Conservation (phyloP, 23 tunicate species). For the Halocynthia roretzi region DNA sequence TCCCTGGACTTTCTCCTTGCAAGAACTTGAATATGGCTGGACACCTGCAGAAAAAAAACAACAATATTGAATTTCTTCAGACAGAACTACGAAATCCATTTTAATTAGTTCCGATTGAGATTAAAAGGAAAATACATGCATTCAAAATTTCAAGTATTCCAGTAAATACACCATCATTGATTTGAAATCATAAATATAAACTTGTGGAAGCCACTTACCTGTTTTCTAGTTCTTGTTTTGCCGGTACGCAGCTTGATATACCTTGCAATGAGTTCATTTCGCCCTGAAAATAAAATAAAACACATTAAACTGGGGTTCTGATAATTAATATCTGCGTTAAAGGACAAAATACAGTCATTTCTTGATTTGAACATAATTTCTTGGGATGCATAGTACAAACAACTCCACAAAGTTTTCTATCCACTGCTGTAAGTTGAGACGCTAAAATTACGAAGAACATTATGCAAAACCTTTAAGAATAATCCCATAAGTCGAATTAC, state of each 20-base stretch:
- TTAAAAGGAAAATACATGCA: neutral
- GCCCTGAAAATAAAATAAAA: conserved; percentile 61
- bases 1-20: conserved; percentile 91
- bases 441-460: no score
- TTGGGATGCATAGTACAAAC: no score
- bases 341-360: no score
- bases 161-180: neutral
- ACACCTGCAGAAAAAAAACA: conserved; percentile 43
- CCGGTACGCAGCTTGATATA: conserved; percentile 97
- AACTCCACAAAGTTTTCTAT: no score
- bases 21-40: conserved; percentile 97
- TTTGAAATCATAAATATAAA: neutral
- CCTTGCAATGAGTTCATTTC: conserved; percentile 97
- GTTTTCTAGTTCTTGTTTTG: conserved; percentile 95
- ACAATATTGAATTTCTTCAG: neutral
- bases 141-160: neutral
- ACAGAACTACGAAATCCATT: neutral
- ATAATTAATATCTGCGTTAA: no score
- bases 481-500: no score
- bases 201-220: conserved; percentile 38
- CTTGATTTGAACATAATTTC: no score
- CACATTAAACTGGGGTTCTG: neutral
- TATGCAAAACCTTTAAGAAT: no score
- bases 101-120: neutral
- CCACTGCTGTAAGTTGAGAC: no score